Conservation (phyloP, 64 coral and sea anemone species). For the Montipora capricornis region DNA sequence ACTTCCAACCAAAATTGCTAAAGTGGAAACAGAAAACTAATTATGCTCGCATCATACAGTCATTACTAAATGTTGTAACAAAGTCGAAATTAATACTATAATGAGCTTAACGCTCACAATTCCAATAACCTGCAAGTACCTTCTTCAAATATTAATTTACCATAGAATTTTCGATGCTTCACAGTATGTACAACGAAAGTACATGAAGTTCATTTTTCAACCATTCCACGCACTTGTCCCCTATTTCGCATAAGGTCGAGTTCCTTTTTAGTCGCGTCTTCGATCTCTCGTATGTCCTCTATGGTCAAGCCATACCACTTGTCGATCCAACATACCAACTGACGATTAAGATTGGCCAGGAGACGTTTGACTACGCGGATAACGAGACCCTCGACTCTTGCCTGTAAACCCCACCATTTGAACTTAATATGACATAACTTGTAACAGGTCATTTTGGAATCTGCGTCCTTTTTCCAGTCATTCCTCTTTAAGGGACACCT, state of each 20-base stretch:
- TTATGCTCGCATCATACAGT: neutral
- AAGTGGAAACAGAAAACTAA: neutral
- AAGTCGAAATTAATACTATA: too few relatives aligned
- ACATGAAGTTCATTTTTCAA: neutral
- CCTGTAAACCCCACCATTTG: constrained; percentile 91
- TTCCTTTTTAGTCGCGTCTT: constrained; percentile 79
- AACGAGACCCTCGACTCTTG: constrained; percentile 76
- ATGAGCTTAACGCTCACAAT: too few relatives aligned
- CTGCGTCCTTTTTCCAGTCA: constrained; percentile 27
- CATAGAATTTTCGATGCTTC: neutral
- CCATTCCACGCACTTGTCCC: constrained; percentile 63
- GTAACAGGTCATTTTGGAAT: constrained; percentile 92
- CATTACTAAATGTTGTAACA: too few relatives aligned
- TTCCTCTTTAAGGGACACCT: constrained; percentile 71
- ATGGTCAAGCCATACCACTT: constrained; percentile 96
- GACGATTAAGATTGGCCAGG: constrained; percentile 94
- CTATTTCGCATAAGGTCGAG: constrained; percentile 65
- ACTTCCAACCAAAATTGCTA: neutral
- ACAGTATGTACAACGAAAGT: neutral
- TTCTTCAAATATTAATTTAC: too few relatives aligned
- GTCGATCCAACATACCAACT: constrained; percentile 98
- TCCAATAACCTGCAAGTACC: too few relatives aligned
- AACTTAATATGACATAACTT: constrained; percentile 89
- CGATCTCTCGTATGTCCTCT: constrained; percentile 85
- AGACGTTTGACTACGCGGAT: constrained; percentile 68